These are phyloP conservation scores for Lasius platythorax DNA, from an alignment of 2,888 invertebrate genomes.

Conservation along the genomic window DNA sequence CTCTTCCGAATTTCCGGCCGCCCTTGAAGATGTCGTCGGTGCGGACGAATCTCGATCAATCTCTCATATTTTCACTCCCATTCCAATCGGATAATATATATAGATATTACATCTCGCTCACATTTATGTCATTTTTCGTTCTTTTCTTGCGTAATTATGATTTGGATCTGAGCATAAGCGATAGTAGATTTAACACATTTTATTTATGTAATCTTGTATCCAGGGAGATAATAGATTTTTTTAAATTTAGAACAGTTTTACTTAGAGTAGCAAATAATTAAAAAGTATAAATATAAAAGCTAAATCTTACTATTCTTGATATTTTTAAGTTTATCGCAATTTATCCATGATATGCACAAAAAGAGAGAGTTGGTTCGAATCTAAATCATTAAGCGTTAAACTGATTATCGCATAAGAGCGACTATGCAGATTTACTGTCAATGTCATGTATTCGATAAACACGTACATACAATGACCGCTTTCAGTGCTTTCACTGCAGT, in stretches of 20 bases:
- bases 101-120: not conserved
- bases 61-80: not conserved
- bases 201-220: not conserved
- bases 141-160: not conserved
- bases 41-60: not conserved
- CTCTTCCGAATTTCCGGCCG: constrained; percentile 75
- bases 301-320: not conserved
- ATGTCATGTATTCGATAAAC: constrained; percentile 9
- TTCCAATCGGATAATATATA: not conserved
- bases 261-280: not conserved
- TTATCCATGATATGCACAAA: not conserved
- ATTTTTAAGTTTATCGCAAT: not conserved
- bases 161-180: not conserved
- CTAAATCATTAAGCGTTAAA: not conserved
- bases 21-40: constrained; percentile 65
- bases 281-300: not conserved
- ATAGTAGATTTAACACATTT: not conserved
- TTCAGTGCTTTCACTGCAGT: constrained; percentile 58
- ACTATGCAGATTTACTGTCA: not conserved
- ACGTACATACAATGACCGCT: not conserved
- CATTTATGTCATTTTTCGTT: not conserved
- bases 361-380: not conserved
- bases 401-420: constrained; percentile 16
- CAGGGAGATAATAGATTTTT: not conserved
- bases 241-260: not conserved